Percentiles rank a stretch among this genome's conserved stretches.
These are phyloP conservation scores for Amblyteles armatorius DNA, from an alignment of 2,888 invertebrate genomes.

Conservation along the genomic window DNA sequence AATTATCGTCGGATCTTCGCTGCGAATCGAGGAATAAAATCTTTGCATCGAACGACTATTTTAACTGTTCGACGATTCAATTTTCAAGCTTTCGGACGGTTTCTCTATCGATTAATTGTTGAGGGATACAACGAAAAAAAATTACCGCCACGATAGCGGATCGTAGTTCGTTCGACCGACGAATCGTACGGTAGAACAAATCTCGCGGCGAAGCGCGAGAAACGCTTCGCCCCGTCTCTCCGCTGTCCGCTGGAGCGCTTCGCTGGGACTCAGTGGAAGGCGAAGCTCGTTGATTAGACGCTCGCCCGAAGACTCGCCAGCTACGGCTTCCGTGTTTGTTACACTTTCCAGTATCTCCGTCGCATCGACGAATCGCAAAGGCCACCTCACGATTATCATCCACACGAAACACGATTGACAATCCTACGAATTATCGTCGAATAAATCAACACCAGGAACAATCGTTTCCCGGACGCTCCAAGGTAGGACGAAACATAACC, in stretches of 20 bases:
- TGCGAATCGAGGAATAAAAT: neutral
- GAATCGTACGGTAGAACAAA: neutral
- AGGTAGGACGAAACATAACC: neutral
- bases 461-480: neutral
- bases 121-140: neutral
- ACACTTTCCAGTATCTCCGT: neutral
- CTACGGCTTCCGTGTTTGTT: slow-evolving; percentile 44
- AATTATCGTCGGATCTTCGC: neutral
- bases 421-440: neutral
- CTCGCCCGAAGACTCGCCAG: slow-evolving; percentile 22
- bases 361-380: slow-evolving; percentile 5
- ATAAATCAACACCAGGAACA: neutral
- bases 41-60: neutral
- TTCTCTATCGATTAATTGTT: neutral
- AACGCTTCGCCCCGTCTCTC: slow-evolving; percentile 36
- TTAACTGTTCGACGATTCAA: neutral
- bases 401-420: neutral
- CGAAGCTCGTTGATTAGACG: slow-evolving; percentile 62
- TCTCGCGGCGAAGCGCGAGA: neutral
- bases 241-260: slow-evolving; percentile 16
- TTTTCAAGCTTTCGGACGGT: neutral
- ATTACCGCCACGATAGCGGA: neutral
- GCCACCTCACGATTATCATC: neutral
- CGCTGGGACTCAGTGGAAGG: slow-evolving; percentile 54
- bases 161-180: neutral